Evolutionary conservation across 2,888 invertebrate genomes (phyloP).

Genomic region (Drosophila sordidula): DNA sequence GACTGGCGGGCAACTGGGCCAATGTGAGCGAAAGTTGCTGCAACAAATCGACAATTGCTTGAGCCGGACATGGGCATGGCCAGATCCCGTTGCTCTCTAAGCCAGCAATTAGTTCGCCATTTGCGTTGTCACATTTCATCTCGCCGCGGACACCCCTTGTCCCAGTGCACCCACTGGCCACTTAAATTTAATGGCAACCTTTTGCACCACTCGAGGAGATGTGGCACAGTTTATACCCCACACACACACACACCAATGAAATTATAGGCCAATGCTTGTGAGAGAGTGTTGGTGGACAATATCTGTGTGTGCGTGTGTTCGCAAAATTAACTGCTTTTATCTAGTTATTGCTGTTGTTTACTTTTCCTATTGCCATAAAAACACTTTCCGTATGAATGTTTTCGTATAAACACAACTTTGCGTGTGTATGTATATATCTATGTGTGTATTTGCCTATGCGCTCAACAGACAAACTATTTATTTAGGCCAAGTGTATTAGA

Average conservation of each 20-base stretch:
- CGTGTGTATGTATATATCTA: conserved; percentile 12
- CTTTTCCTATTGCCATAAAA: conserved; percentile 25
- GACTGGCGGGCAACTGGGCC: conserved; percentile 43
- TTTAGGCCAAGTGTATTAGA: conserved; percentile 54
- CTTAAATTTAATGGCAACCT: conserved; percentile 49
- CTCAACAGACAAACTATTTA: conserved; percentile 44
- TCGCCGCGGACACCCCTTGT: not conserved
- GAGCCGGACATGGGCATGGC: not conserved
- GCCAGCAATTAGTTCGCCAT: conserved; percentile 58
- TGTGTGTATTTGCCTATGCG: conserved; percentile 20
- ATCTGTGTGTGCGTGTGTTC: conserved; percentile 27
- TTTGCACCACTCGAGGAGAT: conserved; percentile 23
- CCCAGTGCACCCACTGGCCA: conserved; percentile 16
- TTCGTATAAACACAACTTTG: conserved; percentile 8
- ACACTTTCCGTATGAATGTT: conserved; percentile 19
- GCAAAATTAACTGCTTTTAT: conserved; percentile 63
- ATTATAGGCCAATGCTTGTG: conserved; percentile 9
- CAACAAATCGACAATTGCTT: conserved; percentile 39
- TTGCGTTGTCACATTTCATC: conserved; percentile 42
- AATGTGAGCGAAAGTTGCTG: conserved; percentile 42
- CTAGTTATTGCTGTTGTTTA: conserved; percentile 36
- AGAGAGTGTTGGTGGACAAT: not conserved
- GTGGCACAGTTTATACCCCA: conserved; percentile 14
- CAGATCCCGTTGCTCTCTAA: conserved; percentile 22
- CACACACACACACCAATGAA: conserved; percentile 9